A percentile compares a stretch with the other conserved stretches of the same genome.
Conservation (phyloP, 2,113 vertebrate genomes). For the Xiphias gladius region DNA sequence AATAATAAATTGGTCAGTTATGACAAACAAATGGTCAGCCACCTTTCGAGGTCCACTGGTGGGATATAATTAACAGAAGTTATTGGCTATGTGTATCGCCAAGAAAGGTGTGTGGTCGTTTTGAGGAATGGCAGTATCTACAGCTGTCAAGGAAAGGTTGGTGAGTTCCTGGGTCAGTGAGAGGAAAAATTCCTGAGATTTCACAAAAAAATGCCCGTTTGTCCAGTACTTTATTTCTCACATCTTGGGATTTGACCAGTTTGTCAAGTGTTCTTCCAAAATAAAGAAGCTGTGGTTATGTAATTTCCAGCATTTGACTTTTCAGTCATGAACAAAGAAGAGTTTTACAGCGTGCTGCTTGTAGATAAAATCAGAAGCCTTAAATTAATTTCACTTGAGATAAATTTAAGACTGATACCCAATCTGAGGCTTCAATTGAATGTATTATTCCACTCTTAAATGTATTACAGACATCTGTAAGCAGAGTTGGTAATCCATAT, state of each 20-base stretch:
- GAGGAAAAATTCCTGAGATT: conserved; percentile 38
- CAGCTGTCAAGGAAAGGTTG: conserved; percentile 58
- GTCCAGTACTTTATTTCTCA: conserved; percentile 11
- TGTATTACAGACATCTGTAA: conserved; percentile 75
- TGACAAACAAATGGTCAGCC: conserved; percentile 65
- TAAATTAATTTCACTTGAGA: conserved; percentile 62
- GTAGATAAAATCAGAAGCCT: conserved; percentile 49
- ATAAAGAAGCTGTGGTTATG: conserved; percentile 61
- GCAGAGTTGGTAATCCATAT: conserved; percentile 56
- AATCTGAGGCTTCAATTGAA: conserved; percentile 63
- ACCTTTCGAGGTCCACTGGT: conserved; percentile 12
- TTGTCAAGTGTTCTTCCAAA: conserved; percentile 57
- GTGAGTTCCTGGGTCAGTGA: conserved; percentile 30
- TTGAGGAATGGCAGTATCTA: conserved; percentile 46
- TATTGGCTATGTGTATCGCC: conserved; percentile 15
- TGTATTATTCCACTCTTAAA: conserved; percentile 58
- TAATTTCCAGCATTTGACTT: conserved; percentile 59
- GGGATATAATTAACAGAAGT: conserved; percentile 56
- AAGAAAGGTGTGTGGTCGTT: conserved; percentile 69
- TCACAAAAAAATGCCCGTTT: conserved; percentile 23
- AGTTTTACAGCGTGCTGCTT: conserved; percentile 40
- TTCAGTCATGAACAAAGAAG: conserved; percentile 51
- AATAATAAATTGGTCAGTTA: conserved; percentile 68
- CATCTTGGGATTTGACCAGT: conserved; percentile 49
- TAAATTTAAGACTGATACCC: conserved; percentile 53